Evolutionary conservation across 2,888 invertebrate species (phyloP), one percentile per base, ranked within the genome.

Genomic region (Tillus elongatus): DNA sequence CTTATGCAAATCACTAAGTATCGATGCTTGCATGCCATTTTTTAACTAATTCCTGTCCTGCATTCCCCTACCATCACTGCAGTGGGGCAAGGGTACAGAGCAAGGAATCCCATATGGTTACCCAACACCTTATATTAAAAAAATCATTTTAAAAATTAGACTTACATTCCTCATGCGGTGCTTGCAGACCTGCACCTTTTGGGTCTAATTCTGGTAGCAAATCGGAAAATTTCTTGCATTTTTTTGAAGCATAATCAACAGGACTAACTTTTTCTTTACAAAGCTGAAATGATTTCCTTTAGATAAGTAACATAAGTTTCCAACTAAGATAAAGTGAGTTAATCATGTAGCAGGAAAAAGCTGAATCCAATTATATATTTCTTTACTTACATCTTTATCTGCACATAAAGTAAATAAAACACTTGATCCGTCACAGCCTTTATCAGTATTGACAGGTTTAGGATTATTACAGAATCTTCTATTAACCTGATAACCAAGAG

Each of bases 161-260:
- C 43, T 64, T 59, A 74, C 78, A 75, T 30, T 71, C 66, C 56
- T 84, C 83, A 49, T 84, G 82, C 2, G 79, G 78, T 9, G 82
- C 80, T 63, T 85, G 84, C 41, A 83, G 63, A 1, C 84, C 83
- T 1, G 73, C 70, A n/a, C 78, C 81, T 16, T 72, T 68, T 0
- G 72, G 60, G 56, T 83, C 83, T 37, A 85, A 61, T 41, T 74
- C 73, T 1, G 74, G 68, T 37, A 84, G 50, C 35, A 68, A 58
- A 39, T 68, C 66, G 16, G 79, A 75, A 59, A 78, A 83, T 53
- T 76, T 72, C 32, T 67, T 57, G 53, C 84, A 85, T 56, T 73
- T 77, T 11, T 70, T 61, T 0, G 77, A 70, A 3, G 82, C 83
- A 52, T 74, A 72, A 46, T 77, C 74, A 12, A 60, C 66, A 1